phyloP scores from a whole-genome alignment of 1,140 invertebrate species.

The Drosophila simulans region DNA sequence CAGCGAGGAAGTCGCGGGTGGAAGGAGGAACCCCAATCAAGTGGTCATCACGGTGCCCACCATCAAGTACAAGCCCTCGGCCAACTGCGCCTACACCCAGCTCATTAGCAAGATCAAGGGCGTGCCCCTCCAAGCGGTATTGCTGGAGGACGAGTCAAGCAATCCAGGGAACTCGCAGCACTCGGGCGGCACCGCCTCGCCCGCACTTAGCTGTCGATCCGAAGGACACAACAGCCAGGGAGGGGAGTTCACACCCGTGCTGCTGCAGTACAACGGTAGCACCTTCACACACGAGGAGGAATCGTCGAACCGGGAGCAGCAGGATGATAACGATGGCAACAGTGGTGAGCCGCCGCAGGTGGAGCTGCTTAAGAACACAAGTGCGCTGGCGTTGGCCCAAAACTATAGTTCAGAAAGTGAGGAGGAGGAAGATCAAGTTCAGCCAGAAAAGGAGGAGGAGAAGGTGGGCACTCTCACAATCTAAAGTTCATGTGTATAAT shows the following conservation, averaged over 20 bases:
- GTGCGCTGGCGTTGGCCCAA: slow-evolving; percentile 86
- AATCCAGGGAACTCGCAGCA: slow-evolving; percentile 56
- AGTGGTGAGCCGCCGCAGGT: slow-evolving; percentile 46
- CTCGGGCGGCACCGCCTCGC: slow-evolving; percentile 64
- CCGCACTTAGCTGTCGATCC: slow-evolving; percentile 59
- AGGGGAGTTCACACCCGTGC: slow-evolving; percentile 68
- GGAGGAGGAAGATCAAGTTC: slow-evolving; percentile 75
- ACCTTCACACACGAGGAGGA: slow-evolving; percentile 68
- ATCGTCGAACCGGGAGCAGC: slow-evolving; percentile 15
- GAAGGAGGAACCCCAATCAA: slow-evolving; percentile 13
- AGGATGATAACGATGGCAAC: slow-evolving; percentile 23
- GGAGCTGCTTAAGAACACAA: slow-evolving; percentile 83
- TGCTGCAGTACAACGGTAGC: slow-evolving; percentile 76
- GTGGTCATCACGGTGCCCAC: slow-evolving; percentile 76
- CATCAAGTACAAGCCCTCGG: slow-evolving; percentile 91
- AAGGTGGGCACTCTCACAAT: background rate
- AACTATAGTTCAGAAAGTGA: slow-evolving; percentile 86
- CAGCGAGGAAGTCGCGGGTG: slow-evolving; percentile 21
- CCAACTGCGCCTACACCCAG: slow-evolving; percentile 93
- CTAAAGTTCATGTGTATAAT: too few species aligned
- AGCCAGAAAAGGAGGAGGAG: slow-evolving; percentile 9
- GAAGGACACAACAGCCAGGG: slow-evolving; percentile 61
- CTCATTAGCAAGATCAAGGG: slow-evolving; percentile 93
- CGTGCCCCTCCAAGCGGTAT: slow-evolving; percentile 85
- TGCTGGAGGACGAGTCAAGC: slow-evolving; percentile 64